phyloP scores from a whole-genome alignment of 2,888 invertebrate species.

The Hartigia nigra region DNA sequence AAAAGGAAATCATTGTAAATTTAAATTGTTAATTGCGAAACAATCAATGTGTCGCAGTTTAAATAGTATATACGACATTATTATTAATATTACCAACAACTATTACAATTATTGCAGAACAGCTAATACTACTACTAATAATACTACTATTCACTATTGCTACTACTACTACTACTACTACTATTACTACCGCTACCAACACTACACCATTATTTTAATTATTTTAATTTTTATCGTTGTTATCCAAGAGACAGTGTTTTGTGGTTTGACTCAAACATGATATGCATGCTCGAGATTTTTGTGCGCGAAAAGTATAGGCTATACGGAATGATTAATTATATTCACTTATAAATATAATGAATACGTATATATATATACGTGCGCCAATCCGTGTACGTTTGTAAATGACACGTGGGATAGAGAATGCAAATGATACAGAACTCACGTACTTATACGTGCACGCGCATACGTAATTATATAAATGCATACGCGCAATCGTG shows the following conservation, averaged over 20 bases:
- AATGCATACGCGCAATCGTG: slow-evolving; percentile 15
- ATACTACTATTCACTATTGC: slow-evolving; percentile 7
- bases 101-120: background rate
- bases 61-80: slow-evolving; percentile 30
- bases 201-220: slow-evolving; percentile 24
- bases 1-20: slow-evolving; percentile 39
- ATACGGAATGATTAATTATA: slow-evolving; percentile 17
- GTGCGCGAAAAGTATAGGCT: slow-evolving; percentile 26
- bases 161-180: slow-evolving; percentile 35
- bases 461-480: slow-evolving; percentile 23
- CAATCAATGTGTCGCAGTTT: slow-evolving; percentile 32
- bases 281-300: slow-evolving; percentile 24
- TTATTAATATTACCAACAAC: slow-evolving; percentile 3
- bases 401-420: background rate
- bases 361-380: background rate
- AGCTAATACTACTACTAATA: background rate
- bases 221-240: slow-evolving; percentile 33
- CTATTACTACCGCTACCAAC: slow-evolving; percentile 34
- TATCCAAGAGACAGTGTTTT: slow-evolving; percentile 24
- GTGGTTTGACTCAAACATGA: slow-evolving; percentile 42
- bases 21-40: slow-evolving; percentile 48
- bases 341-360: slow-evolving; percentile 14
- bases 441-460: slow-evolving; percentile 14
- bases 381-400: background rate
- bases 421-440: background rate